These are phyloP conservation scores for Drosophila bocqueti DNA, from an alignment of 1,140 invertebrate species.

Conservation along the genomic window DNA sequence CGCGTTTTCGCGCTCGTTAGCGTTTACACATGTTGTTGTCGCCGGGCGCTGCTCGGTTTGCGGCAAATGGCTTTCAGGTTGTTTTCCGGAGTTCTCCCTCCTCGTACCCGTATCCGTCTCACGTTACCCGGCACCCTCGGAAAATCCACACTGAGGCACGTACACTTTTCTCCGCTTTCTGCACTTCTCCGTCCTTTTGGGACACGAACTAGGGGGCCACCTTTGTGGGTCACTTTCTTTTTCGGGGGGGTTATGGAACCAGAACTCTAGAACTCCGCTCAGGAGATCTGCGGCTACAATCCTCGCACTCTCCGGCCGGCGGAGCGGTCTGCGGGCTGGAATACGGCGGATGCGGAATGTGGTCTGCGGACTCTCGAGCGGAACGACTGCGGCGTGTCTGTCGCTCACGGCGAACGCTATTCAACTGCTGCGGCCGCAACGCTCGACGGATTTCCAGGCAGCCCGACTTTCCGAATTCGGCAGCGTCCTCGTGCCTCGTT, in stretches of 20 bases:
- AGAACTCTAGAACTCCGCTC: background rate
- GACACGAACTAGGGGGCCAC: constrained; percentile 9
- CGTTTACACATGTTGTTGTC: constrained; percentile 73
- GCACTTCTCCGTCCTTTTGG: constrained; percentile 10
- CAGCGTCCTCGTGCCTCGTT: constrained; percentile 18
- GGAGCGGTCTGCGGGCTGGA: constrained; percentile 26
- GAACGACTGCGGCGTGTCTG: constrained; percentile 62
- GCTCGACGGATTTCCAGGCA: constrained; percentile 71
- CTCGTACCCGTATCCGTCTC: constrained; percentile 24
- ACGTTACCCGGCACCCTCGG: constrained; percentile 41
- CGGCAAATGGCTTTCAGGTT: constrained; percentile 57
- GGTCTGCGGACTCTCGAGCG: constrained; percentile 17
- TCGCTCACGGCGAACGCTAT: constrained; percentile 69
- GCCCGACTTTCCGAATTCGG: constrained; percentile 17
- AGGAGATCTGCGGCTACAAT: constrained; percentile 5
- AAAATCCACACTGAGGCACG: constrained; percentile 42
- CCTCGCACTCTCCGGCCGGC: constrained; percentile 25
- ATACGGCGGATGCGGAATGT: background rate
- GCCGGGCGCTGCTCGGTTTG: constrained; percentile 46
- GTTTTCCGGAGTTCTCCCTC: constrained; percentile 23
- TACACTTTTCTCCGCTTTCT: constrained; percentile 16
- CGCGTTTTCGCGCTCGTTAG: constrained; percentile 62
- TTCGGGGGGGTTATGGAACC: background rate
- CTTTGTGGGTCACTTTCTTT: constrained; percentile 13
- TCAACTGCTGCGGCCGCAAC: constrained; percentile 71